A percentile compares a stretch with the other conserved stretches of the same genome.
Evolutionary conservation across 2,888 invertebrate species (phyloP).

Genomic region (Yponomeuta malinellus): DNA sequence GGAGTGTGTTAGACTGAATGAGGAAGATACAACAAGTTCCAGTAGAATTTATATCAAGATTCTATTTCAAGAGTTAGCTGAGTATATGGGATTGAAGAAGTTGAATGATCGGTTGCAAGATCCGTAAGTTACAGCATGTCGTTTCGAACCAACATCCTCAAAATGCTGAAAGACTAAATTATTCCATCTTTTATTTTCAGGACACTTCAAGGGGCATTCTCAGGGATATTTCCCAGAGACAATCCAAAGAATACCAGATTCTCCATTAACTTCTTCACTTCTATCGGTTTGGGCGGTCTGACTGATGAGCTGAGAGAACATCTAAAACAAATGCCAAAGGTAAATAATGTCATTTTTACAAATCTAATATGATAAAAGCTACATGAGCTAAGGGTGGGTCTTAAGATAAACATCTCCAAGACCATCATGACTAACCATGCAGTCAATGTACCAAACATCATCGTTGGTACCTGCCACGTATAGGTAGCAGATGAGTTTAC

Average conservation of each 20-base stretch:
- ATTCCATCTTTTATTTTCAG: slow-evolving; percentile 64
- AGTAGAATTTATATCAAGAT: slow-evolving; percentile 98
- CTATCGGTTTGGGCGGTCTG: slow-evolving; percentile 96
- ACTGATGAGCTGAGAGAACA: slow-evolving; percentile 95
- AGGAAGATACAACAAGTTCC: slow-evolving; percentile 98
- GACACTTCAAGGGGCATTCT: slow-evolving; percentile 89
- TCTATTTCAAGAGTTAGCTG: slow-evolving; percentile 95
- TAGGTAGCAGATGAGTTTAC: no score
- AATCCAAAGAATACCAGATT: slow-evolving; percentile 97
- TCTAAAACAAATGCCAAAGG: slow-evolving; percentile 86
- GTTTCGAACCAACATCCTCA: slow-evolving; percentile 21
- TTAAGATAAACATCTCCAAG: no score
- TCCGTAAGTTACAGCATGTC: slow-evolving; percentile 77
- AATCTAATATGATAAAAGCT: not conserved
- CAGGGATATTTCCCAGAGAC: slow-evolving; percentile 95
- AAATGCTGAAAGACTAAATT: slow-evolving; percentile 4
- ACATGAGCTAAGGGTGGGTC: no score
- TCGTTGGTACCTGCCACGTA: no score
- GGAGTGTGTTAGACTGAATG: slow-evolving; percentile 91
- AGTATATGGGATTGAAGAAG: slow-evolving; percentile 96
- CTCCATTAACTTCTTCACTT: slow-evolving; percentile 98
- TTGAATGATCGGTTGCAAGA: slow-evolving; percentile 94
- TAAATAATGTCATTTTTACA: slow-evolving; percentile 23
- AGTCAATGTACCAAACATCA: no score
- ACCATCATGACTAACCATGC: no score